Percentiles rank a stretch among this genome's conserved stretches.
phyloP scores from a whole-genome alignment of 1,140 invertebrate species.

The Heliothis subflexa region DNA sequence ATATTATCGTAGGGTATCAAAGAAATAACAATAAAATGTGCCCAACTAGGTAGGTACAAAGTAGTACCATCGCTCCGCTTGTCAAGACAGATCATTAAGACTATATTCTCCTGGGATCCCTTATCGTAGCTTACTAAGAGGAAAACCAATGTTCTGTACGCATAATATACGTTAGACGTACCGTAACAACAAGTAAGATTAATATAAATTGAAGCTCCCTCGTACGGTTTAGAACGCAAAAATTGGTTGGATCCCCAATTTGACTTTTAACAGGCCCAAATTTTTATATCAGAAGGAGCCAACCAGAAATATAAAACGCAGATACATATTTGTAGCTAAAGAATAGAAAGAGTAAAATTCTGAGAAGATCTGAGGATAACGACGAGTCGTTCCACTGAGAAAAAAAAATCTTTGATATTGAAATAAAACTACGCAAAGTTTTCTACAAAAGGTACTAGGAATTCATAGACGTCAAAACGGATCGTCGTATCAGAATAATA shows the following conservation, averaged over 20 bases:
- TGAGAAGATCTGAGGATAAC: background rate
- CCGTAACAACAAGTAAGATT: too few relatives aligned
- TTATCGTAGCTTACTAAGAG: background rate
- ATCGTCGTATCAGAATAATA: constrained; percentile 11
- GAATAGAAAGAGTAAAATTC: too few relatives aligned
- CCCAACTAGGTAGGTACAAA: background rate
- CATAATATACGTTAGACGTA: background rate
- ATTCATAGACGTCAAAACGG: constrained; percentile 19
- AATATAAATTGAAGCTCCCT: too few relatives aligned
- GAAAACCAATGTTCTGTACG: background rate
- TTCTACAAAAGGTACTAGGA: background rate
- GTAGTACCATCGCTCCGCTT: background rate
- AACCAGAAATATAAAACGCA: too few relatives aligned
- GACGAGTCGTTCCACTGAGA: background rate
- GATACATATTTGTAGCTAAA: too few relatives aligned
- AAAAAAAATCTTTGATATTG: background rate
- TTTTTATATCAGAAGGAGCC: too few relatives aligned
- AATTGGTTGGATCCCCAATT: too few relatives aligned
- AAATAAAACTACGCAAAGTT: background rate
- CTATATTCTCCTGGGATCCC: background rate
- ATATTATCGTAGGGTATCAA: background rate
- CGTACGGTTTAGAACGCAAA: too few relatives aligned
- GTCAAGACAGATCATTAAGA: background rate
- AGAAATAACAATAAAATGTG: too few relatives aligned
- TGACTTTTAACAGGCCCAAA: too few relatives aligned